Evolutionary conservation across 1,140 invertebrate genomes (phyloP), one percentile per base, ranked within the genome.

Genomic region (Drosophila ananassae): DNA sequence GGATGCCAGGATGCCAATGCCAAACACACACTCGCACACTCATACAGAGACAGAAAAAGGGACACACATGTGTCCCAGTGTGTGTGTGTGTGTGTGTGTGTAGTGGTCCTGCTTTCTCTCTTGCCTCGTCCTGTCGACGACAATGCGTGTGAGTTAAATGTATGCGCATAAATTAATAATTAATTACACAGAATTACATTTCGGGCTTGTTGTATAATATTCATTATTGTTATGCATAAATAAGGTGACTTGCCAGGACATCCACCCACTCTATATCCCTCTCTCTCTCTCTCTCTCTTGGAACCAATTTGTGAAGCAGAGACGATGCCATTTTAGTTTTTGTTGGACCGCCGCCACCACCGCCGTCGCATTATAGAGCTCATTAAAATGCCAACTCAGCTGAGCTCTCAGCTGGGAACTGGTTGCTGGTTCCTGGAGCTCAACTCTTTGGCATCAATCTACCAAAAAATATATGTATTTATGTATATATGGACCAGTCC

Each of bases 121-220:
- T 37, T 12, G 61, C 62, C 8, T 25, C 34, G 51, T 72, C 56
- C 75, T 85, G 82, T 85, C 82, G 82, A 89, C 78, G 74, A 90
- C 79, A 90, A 90, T 90, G 89, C 79, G 83, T 90, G 89, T 82
- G 89, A 85, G 74, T 91, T 89, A 89, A 91, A 91, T 91, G 89
- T 91, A 91, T 91, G 89, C 89, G 89, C 89, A 91, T 91, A 91
- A 91, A 91, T 91, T 91, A 91, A 91, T 91, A 91, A 91, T 91
- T 91, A 91, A 91, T 91, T 91, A 91, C 89, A 91, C 80, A 91
- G 89, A 91, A 91, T 91, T 91, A 91, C 89, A 91, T 91, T 91
- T 91, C 84, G 89, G 89, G 87, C 89, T 90, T 89, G 89, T 91
- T 89, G 85, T 91, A 89, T 91, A 91, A 91, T 91, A 91, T 91